Evolutionary conservation across 1,140 invertebrate genomes (phyloP).

Genomic region (Acromyrmex echinatior): DNA sequence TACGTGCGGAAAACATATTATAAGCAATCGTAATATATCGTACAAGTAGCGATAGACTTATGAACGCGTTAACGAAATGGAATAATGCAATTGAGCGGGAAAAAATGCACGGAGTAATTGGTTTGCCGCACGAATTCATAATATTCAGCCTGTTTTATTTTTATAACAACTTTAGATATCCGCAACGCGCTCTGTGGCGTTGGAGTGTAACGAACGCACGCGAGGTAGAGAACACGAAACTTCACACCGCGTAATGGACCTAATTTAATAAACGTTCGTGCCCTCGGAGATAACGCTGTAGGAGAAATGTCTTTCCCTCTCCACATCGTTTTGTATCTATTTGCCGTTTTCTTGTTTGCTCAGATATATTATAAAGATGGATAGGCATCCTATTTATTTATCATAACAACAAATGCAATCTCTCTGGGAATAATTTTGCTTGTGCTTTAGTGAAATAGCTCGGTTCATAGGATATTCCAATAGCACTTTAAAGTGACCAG

Average conservation of each 20-base stretch:
- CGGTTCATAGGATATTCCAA: background rate
- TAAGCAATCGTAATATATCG: background rate
- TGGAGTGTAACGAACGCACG: conserved; percentile 48
- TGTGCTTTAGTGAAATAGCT: background rate
- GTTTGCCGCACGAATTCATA: conserved; percentile 22
- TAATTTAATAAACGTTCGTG: conserved; percentile 60
- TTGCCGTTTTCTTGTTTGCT: conserved; percentile 18
- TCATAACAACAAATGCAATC: background rate
- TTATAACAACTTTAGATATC: conserved; percentile 42
- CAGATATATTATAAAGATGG: background rate
- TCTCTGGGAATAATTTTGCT: background rate
- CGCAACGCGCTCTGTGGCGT: background rate
- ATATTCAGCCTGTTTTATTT: conserved; percentile 24
- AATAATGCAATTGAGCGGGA: background rate
- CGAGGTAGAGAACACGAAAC: conserved; percentile 49
- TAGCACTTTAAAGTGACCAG: background rate
- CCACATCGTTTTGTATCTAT: conserved; percentile 33
- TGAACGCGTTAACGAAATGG: background rate
- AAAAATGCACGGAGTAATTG: background rate
- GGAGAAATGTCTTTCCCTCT: conserved; percentile 46
- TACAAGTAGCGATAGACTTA: background rate
- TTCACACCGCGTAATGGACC: conserved; percentile 44
- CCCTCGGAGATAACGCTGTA: conserved; percentile 35
- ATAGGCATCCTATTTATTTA: conserved; percentile 29
- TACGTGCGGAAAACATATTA: conserved; percentile 1